Evolutionary conservation across 23 tunicate species (phyloP), one percentile per base, ranked within the genome.

Genomic region (Halocynthia aurantium): DNA sequence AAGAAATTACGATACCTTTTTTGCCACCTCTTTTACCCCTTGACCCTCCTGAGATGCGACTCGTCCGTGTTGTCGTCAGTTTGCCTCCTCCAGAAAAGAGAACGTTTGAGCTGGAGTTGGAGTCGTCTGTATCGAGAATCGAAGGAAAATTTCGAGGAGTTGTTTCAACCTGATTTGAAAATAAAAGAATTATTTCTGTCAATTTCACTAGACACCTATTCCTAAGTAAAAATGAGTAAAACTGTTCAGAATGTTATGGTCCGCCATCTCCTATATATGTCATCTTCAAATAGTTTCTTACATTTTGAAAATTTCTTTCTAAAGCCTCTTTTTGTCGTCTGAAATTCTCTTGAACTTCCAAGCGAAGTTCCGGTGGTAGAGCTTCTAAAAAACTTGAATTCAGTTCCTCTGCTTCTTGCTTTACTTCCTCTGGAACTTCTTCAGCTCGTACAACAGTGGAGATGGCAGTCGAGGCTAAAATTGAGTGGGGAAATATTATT

Each of bases 361-460:
- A 49, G 6, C 84, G 77, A 19, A 87, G 61, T 44, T 87, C 93
- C 0, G 85, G 72, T 6, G 93, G 93, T 0, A 87, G 76, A 8
- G 86, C 93, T 19, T 87, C 86, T 9, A 87, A 82, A 62, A 87
- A 87, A 63, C 93, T 87, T 10, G 65, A 9, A 54, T 84, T 82
- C 6, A 87, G 63, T 50, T 53, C 83, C 4, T 22, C 51, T 74
- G 77, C 6, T 15, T 65, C 70, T 0, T 65, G 22, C 2, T 40
- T 65, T 10, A 49, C 49, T 65, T 65, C 63, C 15, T 13, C n/a
- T 1, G 44, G 44, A 31, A 31, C 44, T 31, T 31, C 4, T 31
- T 31, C 44, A 31, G 44, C 4, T 31, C 4, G 44, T 31, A 31
- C 44, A 31, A 31, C 44, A 4, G 44, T 31, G 2, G 44, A 31